Base-by-base conservation (phyloP, 2,113 vertebrate genomes). In the Orthochromis indermauri region DNA sequence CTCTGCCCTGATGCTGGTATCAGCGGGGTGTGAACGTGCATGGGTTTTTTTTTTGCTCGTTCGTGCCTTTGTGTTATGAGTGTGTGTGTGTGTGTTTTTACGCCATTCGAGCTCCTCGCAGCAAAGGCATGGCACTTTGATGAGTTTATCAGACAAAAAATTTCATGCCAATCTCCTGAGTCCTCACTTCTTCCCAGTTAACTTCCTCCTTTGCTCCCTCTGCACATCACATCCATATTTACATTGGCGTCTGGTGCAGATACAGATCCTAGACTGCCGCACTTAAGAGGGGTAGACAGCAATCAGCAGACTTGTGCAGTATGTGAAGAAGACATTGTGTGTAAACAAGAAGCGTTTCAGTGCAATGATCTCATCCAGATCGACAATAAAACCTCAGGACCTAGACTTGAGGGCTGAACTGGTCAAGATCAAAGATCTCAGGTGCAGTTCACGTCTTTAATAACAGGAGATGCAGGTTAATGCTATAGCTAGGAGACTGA, bases 1-100 rank as follows among this genome's bases (percentile, higher is more conserved):
- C 82, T 54, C 57, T 55, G 45, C 95, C 95, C 92, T 91, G 90
- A 96, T 96, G 95, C 96, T 94, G 95, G 95, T 95, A 95, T 92
- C 88, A 92, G 86, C 88, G 90, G 89, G 83, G 89, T 71, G 35
- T 83, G 61, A 86, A 78, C 3, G 84, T 55, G 57, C 71, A 24
- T 59, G 82, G 5, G 0, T 2, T 21, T 21, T 79, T 21, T 86
- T 83, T 86, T 68, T 82, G 51, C 73, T 61, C 80, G 19, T 89
- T n/a, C 63, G 10, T 51, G 42, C 66, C 66, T 86, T 83, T 88
- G 45, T 89, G 47, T 89, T n/a, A 37, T 51, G 26, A 10, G 40
- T 42, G 37, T 37, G 9, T 80, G 54, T 59, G 17, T 51, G 81
- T 63, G n/a, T 66, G 24, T 87, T 85, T 88, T 81, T 85, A 83